Percentiles rank a stretch among this genome's conserved stretches.
These are phyloP conservation scores for Scophthalmus maximus DNA, from an alignment of 2,113 vertebrate species.

Conservation along the genomic window DNA sequence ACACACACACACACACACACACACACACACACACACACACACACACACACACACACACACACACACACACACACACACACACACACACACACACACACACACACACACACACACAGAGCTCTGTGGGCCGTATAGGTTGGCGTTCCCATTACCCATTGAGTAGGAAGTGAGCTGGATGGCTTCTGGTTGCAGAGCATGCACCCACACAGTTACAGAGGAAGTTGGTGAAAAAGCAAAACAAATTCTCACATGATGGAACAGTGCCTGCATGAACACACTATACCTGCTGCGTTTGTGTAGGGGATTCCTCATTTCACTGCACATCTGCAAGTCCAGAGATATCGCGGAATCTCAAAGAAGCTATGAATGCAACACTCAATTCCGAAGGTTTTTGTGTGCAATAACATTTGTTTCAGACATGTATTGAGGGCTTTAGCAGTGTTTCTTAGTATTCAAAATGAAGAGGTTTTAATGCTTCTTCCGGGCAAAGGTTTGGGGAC, in stretches of 20 bases:
- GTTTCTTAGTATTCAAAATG: neutral
- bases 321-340: neutral
- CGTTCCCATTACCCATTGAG: constrained; percentile 63
- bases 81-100: constrained; percentile 45
- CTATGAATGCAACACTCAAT: neutral
- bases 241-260: constrained; percentile 28
- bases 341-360: neutral
- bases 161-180: constrained; percentile 29
- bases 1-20: constrained; percentile 44
- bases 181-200: constrained; percentile 43
- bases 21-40: constrained; percentile 36
- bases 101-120: constrained; percentile 44
- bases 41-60: constrained; percentile 37
- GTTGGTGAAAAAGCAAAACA: neutral
- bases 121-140: constrained; percentile 22
- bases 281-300: constrained; percentile 1
- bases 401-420: no score
- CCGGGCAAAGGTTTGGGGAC: neutral
- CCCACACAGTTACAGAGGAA: constrained; percentile 23
- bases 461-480: neutral
- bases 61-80: constrained; percentile 38
- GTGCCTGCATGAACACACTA: neutral
- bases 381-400: no score
- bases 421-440: neutral
- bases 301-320: constrained; percentile 10